phyloP scores from a whole-genome alignment of 2,797 vertebrate genomes.

The Periparus ater region DNA sequence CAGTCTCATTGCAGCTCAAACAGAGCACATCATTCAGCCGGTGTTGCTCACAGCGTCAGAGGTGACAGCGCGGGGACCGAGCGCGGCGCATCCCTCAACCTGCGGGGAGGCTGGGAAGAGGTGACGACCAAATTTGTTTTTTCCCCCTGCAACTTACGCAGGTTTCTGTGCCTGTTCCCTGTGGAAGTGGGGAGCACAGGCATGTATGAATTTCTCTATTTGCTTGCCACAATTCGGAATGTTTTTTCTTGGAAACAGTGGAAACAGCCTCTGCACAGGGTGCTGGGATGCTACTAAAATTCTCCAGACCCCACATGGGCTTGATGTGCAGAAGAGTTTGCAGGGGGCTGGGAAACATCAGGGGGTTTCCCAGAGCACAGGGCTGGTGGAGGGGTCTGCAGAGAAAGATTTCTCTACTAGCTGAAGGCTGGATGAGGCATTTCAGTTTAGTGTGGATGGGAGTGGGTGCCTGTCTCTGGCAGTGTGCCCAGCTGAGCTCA shows the following conservation, averaged over 20 bases:
- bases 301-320: not conserved
- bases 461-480: not conserved
- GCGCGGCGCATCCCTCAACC: not conserved
- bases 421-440: not conserved
- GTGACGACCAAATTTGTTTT: not conserved
- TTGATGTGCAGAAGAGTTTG: not conserved
- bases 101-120: not conserved
- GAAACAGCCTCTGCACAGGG: not conserved
- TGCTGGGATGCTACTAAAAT: not conserved
- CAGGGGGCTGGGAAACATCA: not conserved
- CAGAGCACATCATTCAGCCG: slow-evolving; percentile 48
- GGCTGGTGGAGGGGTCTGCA: not conserved
- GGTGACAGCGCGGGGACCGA: slow-evolving; percentile 22
- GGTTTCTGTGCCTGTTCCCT: not conserved
- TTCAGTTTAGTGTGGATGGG: not conserved
- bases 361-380: not conserved
- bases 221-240: not conserved
- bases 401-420: not conserved
- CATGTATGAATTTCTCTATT: not conserved
- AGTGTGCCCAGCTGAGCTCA: not conserved
- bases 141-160: not conserved
- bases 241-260: not conserved
- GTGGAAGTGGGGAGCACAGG: not conserved
- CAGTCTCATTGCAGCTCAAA: slow-evolving; percentile 68
- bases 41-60: slow-evolving; percentile 27